Evolutionary conservation across 2,888 invertebrate species (phyloP).

Genomic region (Pelosia muscerda): DNA sequence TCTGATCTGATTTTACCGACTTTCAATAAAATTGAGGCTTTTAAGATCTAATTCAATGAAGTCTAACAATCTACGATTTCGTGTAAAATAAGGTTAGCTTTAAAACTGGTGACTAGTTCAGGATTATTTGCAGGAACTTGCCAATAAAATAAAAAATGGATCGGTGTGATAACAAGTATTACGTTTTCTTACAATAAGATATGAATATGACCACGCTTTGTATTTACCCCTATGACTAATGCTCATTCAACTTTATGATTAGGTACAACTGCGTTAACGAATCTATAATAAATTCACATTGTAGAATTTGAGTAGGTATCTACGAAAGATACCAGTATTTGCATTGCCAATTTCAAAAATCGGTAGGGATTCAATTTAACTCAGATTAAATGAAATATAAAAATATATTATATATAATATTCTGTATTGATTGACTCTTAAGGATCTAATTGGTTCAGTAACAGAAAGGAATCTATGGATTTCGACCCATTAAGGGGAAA

Average conservation of each 20-base stretch:
- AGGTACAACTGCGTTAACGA: slow-evolving; percentile 1
- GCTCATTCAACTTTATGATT: slow-evolving; percentile 21
- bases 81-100: neutral
- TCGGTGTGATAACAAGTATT: slow-evolving; percentile 52
- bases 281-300: neutral
- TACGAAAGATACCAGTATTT: neutral
- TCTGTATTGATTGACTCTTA: too few species aligned
- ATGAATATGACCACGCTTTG: slow-evolving; percentile 29
- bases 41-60: too few species aligned
- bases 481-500: too few species aligned
- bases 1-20: slow-evolving; percentile 15
- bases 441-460: too few species aligned
- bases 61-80: too few species aligned
- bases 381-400: neutral
- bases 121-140: slow-evolving; percentile 32
- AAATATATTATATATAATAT: neutral
- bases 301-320: neutral
- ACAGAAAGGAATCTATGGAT: too few species aligned
- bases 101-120: slow-evolving; percentile 32
- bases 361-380: neutral
- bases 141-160: slow-evolving; percentile 43
- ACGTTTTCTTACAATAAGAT: slow-evolving; percentile 34
- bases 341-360: neutral
- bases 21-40: too few species aligned
- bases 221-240: slow-evolving; percentile 27